Percentiles rank a stretch among this genome's conserved stretches.
Conservation (phyloP, 2,888 invertebrate genomes). For the Eucriotettix oculatus region DNA sequence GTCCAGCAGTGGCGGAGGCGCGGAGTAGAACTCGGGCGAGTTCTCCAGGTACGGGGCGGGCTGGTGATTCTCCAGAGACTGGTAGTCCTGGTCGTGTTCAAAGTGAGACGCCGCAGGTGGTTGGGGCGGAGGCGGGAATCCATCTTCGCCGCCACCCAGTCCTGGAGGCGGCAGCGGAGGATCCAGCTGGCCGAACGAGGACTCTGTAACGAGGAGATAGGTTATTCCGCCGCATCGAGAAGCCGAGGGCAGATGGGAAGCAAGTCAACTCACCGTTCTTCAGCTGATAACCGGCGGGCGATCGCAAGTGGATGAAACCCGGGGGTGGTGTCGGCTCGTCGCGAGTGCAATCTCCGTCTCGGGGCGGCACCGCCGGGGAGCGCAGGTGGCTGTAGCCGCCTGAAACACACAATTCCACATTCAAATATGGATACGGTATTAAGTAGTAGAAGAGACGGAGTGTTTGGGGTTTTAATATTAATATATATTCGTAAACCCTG, state of each 20-base stretch:
- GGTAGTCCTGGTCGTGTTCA: slow-evolving; percentile 38
- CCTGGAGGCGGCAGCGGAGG: neutral
- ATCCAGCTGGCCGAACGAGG: slow-evolving; percentile 9
- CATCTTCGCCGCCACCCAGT: slow-evolving; percentile 10
- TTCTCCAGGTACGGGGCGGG: slow-evolving; percentile 42
- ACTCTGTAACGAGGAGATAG: slow-evolving; percentile 17
- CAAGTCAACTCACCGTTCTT: slow-evolving; percentile 17
- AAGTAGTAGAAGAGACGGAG: too few relatives aligned
- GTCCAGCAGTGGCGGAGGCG: slow-evolving; percentile 36
- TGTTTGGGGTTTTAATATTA: too few relatives aligned
- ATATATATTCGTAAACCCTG: too few relatives aligned
- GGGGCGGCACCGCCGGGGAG: slow-evolving; percentile 6
- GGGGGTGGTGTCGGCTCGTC: slow-evolving; percentile 26
- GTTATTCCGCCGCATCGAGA: neutral
- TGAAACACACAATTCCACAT: neutral
- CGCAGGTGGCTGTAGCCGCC: slow-evolving; percentile 12
- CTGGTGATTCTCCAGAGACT: slow-evolving; percentile 32
- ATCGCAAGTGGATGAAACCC: slow-evolving; percentile 22
- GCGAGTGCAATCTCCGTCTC: slow-evolving; percentile 24
- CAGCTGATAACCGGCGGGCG: slow-evolving; percentile 13
- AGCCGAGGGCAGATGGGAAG: neutral
- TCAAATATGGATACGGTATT: too few relatives aligned
- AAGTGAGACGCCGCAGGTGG: slow-evolving; percentile 18
- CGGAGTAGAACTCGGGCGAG: slow-evolving; percentile 59
- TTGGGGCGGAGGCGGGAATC: slow-evolving; percentile 10